phyloP scores from a whole-genome alignment of 2,113 vertebrate genomes.

The Spea bombifrons region DNA sequence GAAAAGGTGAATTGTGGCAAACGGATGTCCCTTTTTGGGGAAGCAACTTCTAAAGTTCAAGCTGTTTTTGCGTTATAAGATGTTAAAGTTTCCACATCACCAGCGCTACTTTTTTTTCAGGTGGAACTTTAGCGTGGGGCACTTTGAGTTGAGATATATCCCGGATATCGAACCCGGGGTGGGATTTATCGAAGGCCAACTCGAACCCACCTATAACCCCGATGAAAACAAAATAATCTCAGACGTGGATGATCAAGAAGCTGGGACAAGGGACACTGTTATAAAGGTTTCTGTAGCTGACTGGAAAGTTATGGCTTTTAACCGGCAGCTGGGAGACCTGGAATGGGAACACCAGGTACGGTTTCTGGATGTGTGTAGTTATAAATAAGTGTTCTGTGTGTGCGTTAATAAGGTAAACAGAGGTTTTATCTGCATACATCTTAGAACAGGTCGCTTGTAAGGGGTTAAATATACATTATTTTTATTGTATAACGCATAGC shows the following conservation, averaged over 20 bases:
- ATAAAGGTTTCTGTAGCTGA: slow-evolving; percentile 96
- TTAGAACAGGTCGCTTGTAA: too few relatives aligned
- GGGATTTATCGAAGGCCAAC: slow-evolving; percentile 82
- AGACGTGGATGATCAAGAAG: slow-evolving; percentile 76
- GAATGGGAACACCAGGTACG: slow-evolving; percentile 96
- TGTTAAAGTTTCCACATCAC: too few relatives aligned
- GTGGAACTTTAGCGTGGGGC: slow-evolving; percentile 98
- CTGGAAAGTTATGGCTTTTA: slow-evolving; percentile 97
- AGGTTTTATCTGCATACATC: too few relatives aligned
- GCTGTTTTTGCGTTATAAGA: too few relatives aligned
- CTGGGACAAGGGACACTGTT: slow-evolving; percentile 76
- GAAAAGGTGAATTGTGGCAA: too few relatives aligned
- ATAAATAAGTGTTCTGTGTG: too few relatives aligned
- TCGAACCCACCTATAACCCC: slow-evolving; percentile 67
- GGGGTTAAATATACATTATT: too few relatives aligned
- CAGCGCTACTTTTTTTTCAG: too few relatives aligned
- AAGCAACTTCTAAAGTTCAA: too few relatives aligned
- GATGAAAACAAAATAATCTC: slow-evolving; percentile 80
- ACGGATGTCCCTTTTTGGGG: too few relatives aligned
- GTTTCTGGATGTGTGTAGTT: not conserved
- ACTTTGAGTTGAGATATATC: slow-evolving; percentile 89
- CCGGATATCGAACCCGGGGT: slow-evolving; percentile 76
- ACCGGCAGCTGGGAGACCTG: slow-evolving; percentile 76
- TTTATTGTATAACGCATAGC: too few relatives aligned
- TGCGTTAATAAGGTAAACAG: too few relatives aligned